A percentile compares a stretch with the other conserved stretches of the same genome.
phyloP scores from a whole-genome alignment of 2,888 invertebrate species.

The Phania funesta region DNA sequence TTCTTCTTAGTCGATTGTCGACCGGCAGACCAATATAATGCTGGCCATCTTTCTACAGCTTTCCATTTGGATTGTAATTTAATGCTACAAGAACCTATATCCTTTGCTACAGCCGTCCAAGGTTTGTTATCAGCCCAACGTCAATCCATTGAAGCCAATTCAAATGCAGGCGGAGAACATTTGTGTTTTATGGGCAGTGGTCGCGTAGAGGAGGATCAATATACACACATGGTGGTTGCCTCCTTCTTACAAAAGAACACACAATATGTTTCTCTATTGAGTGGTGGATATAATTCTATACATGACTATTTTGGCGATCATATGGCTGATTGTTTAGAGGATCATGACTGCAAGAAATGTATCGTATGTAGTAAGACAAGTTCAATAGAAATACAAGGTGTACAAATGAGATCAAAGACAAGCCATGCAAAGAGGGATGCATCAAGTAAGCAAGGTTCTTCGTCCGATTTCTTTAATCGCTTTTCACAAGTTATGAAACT shows the following conservation, averaged over 20 bases:
- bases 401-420: slow-evolving; percentile 42
- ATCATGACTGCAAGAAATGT: slow-evolving; percentile 90
- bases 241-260: slow-evolving; percentile 97
- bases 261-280: slow-evolving; percentile 94
- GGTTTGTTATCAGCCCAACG: slow-evolving; percentile 92
- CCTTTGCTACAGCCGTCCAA: slow-evolving; percentile 96
- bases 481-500: slow-evolving; percentile 93
- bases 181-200: slow-evolving; percentile 97
- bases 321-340: slow-evolving; percentile 89
- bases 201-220: slow-evolving; percentile 95
- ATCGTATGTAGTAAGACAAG: slow-evolving; percentile 86
- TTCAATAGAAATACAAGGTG: slow-evolving; percentile 54
- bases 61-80: slow-evolving; percentile 98
- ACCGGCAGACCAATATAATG: slow-evolving; percentile 97
- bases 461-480: slow-evolving; percentile 88
- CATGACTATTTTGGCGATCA: slow-evolving; percentile 92
- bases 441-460: slow-evolving; percentile 75
- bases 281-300: slow-evolving; percentile 93
- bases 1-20: slow-evolving; percentile 99
- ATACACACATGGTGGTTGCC: slow-evolving; percentile 98
- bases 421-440: slow-evolving; percentile 61
- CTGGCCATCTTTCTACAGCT: slow-evolving; percentile 97
- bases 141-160: slow-evolving; percentile 92
- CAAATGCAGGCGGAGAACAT: slow-evolving; percentile 92
- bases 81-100: slow-evolving; percentile 97